Evolutionary conservation across 2,797 vertebrate species (phyloP).

Genomic region (Sebastiscus tertius): DNA sequence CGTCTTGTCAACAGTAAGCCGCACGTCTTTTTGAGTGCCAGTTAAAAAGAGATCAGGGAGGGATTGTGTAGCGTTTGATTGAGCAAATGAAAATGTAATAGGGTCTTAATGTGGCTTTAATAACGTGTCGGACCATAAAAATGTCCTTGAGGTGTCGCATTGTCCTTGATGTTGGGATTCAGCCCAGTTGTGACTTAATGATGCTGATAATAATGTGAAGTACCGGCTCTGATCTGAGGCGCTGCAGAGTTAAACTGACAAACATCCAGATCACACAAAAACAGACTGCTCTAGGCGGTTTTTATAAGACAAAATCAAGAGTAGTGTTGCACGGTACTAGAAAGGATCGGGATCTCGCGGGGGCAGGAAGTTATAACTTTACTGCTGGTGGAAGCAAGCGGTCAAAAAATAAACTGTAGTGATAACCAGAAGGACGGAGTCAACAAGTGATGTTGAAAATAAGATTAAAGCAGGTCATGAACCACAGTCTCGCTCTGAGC

Average conservation of each 20-base stretch:
- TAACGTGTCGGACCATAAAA: slow-evolving; percentile 18
- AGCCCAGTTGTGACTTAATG: slow-evolving; percentile 64
- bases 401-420: too few relatives aligned
- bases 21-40: neutral
- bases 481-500: too few relatives aligned
- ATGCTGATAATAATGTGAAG: slow-evolving; percentile 47
- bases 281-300: too few relatives aligned
- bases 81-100: neutral
- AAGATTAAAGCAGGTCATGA: too few relatives aligned
- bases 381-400: too few relatives aligned
- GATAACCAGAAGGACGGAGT: too few relatives aligned
- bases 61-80: neutral
- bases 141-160: slow-evolving; percentile 53
- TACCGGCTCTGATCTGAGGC: neutral
- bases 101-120: slow-evolving; percentile 23
- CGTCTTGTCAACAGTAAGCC: neutral
- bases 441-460: too few relatives aligned
- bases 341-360: too few relatives aligned
- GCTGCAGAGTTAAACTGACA: neutral
- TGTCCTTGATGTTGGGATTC: slow-evolving; percentile 41
- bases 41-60: neutral
- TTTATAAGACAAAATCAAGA: too few relatives aligned
- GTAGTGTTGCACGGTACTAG: too few relatives aligned
- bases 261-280: neutral
- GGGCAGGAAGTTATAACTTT: too few relatives aligned